Base-by-base conservation (phyloP, 2,113 vertebrate species). In the Microcebus lehilahytsara region DNA sequence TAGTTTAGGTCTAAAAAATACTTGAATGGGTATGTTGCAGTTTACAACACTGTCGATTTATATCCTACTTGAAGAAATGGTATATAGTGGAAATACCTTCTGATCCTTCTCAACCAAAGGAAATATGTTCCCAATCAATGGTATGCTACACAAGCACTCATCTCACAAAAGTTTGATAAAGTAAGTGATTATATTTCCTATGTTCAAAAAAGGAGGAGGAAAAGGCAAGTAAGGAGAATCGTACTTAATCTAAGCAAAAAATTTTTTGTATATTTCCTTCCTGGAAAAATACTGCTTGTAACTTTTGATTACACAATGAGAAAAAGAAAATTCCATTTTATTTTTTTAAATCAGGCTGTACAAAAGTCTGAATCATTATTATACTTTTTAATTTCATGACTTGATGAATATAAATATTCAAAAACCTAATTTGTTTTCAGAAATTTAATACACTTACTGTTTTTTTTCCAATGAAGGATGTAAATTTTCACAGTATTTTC, bases 401-500 rank as follows among this genome's bases (percentile, higher is more conserved):
- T 96, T 91, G 2, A 83, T 90, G 67, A 89, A 19, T 86, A 87
- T 3, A 22, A 94, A 92, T 89, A 22, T 37, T 94, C n/a, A 97
- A 97, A 78, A 95, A 2, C 60, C 6, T 49, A 72, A 66, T 62
- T 60, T 37, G 20, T 11, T 95, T 97, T 93, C 91, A 97, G 92
- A 92, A 96, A 95, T 25, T 89, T 92, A 30, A 77, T 72, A 69
- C 51, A 51, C 93, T 9, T 40, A 3, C 34, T 97, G 27, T 11
- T 96, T 3, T 20, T 49, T 91, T 53, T 25, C 56, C 84, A 90
- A 13, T 56, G 69, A 94, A 96, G 87, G 40, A 10, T 80, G 9
- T 86, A 8, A 58, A 19, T 42, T 71, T 96, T 89, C 87, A 62
- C 30, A 92, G 1, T 56, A 3, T 4, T 79, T 25, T 92, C 20